Evolutionary conservation across 2,113 vertebrate genomes (phyloP).

Genomic region (Malaclemys terrapin): DNA sequence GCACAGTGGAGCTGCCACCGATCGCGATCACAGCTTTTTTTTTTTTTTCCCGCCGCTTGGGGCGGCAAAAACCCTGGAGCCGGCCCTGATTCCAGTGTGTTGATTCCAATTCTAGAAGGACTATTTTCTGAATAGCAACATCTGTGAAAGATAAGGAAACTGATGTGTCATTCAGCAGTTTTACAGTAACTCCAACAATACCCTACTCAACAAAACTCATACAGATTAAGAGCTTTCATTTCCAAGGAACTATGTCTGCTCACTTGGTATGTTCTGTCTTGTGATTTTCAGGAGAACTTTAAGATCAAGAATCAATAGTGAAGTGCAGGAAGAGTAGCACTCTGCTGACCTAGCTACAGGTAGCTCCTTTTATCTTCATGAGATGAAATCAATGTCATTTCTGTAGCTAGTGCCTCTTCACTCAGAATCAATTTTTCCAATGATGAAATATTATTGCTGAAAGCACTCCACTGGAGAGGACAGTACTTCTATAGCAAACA

Average conservation of each 20-base stretch:
- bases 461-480: slow-evolving; percentile 49
- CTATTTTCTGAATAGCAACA: background rate
- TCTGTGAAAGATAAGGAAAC: background rate
- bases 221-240: background rate
- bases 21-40: too few relatives aligned
- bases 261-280: background rate
- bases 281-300: slow-evolving; percentile 1
- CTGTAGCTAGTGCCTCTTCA: slow-evolving; percentile 59
- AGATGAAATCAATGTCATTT: slow-evolving; percentile 67
- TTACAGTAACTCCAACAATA: background rate
- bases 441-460: slow-evolving; percentile 64
- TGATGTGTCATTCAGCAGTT: background rate
- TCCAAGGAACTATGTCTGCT: background rate
- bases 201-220: background rate
- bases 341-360: slow-evolving; percentile 64
- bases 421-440: slow-evolving; percentile 63
- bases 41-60: too few relatives aligned
- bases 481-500: slow-evolving; percentile 41
- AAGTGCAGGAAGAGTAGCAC: slow-evolving; percentile 66
- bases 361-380: slow-evolving; percentile 68
- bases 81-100: background rate
- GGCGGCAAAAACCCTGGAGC: too few relatives aligned
- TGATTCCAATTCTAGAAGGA: background rate
- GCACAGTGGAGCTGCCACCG: too few relatives aligned
- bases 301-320: slow-evolving; percentile 71